phyloP scores from a whole-genome alignment of 2,888 invertebrate genomes.

The Eupithecia subumbrata region DNA sequence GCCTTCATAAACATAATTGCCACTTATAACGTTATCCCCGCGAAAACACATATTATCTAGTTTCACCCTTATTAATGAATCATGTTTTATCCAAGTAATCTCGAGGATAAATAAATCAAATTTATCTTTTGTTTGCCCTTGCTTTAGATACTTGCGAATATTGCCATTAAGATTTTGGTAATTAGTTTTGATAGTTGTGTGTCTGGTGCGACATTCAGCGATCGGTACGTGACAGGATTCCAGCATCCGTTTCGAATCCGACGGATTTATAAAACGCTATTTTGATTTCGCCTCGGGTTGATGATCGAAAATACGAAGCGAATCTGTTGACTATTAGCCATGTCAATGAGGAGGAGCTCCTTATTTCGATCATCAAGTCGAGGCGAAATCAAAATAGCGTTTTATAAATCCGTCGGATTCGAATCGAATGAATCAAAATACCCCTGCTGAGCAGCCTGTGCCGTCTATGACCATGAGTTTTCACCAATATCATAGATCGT shows the following conservation, averaged over 20 bases:
- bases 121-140: conserved; percentile 35
- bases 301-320: too few relatives aligned
- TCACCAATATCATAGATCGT: background rate
- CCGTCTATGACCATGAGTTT: background rate
- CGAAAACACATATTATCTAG: conserved; percentile 11
- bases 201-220: conserved; percentile 28
- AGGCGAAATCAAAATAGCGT: too few relatives aligned
- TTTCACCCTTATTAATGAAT: conserved; percentile 18
- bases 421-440: too few relatives aligned
- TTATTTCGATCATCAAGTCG: too few relatives aligned
- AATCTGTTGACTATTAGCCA: too few relatives aligned
- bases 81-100: conserved; percentile 25
- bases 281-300: too few relatives aligned
- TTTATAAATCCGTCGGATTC: too few relatives aligned
- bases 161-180: conserved; percentile 36
- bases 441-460: too few relatives aligned
- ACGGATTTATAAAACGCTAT: too few relatives aligned
- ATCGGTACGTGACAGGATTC: too few relatives aligned
- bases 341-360: too few relatives aligned
- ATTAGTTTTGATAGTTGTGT: conserved; percentile 38
- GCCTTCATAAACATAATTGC: conserved; percentile 2
- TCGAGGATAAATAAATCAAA: conserved; percentile 34
- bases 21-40: conserved; percentile 5
- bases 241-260: too few relatives aligned
- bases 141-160: conserved; percentile 33